Conservation (phyloP, 2,797 vertebrate species). For the Catharus ustulatus region DNA sequence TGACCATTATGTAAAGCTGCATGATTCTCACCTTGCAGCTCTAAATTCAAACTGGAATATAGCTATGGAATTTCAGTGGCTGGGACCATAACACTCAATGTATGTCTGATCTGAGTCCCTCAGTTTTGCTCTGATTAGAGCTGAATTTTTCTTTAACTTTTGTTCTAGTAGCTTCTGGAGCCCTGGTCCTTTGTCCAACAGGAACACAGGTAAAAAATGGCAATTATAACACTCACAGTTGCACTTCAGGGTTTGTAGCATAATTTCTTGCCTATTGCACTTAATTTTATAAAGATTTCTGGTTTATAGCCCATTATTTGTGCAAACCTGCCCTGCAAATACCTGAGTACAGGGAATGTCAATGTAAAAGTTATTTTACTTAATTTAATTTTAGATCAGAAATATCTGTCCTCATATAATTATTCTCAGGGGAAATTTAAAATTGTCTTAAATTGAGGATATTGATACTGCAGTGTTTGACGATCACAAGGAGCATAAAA, state of each 20-base stretch:
- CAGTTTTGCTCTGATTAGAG: not conserved
- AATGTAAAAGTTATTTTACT: not conserved
- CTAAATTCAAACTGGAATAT: not conserved
- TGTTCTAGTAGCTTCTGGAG: not conserved
- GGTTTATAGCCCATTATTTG: not conserved
- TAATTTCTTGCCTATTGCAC: not conserved
- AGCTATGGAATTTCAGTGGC: not conserved
- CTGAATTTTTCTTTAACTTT: not conserved
- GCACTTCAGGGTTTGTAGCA: not conserved
- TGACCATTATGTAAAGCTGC: not conserved
- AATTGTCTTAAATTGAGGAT: not conserved
- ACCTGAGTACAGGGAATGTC: not conserved
- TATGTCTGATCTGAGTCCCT: not conserved
- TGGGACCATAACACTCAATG: not conserved
- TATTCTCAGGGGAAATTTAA: slow-evolving; percentile 14
- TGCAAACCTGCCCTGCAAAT: not conserved
- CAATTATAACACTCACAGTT: not conserved
- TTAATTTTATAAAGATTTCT: not conserved
- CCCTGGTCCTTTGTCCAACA: not conserved
- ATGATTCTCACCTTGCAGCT: not conserved
- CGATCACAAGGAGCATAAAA: not conserved
- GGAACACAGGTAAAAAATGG: not conserved
- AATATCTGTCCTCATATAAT: not conserved
- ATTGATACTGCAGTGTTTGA: not conserved
- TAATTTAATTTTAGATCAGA: not conserved